phyloP scores from a whole-genome alignment of 2,113 vertebrate species.

The Amphilophus citrinellus region DNA sequence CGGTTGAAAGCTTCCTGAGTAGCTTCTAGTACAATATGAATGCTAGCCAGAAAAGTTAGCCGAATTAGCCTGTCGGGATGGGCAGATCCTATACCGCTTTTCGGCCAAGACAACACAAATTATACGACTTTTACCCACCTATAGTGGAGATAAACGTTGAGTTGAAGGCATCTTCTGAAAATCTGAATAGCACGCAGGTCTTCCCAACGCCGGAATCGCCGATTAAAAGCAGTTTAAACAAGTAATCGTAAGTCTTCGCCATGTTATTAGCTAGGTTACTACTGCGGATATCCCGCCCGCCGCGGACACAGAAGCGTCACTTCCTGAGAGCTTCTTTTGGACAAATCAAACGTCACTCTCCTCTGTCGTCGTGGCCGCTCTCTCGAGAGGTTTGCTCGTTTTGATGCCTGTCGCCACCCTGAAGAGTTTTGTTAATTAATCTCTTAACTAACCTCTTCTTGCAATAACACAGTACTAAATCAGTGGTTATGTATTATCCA shows the following conservation, averaged over 20 bases:
- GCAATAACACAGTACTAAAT: not conserved
- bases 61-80: conserved; percentile 73
- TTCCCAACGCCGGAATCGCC: conserved; percentile 98
- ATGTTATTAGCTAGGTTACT: conserved; percentile 81
- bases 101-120: not conserved
- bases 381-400: conserved; percentile 21
- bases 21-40: conserved; percentile 32
- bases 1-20: conserved; percentile 62
- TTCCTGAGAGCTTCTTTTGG: conserved; percentile 32
- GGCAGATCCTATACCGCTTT: conserved; percentile 56
- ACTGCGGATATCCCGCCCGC: conserved; percentile 84
- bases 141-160: conserved; percentile 98
- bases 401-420: not conserved
- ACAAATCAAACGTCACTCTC: conserved; percentile 52
- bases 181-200: conserved; percentile 96
- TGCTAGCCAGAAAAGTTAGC: conserved; percentile 70
- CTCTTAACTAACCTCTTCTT: not conserved
- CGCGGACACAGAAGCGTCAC: conserved; percentile 43
- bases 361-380: conserved; percentile 57
- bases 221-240: conserved; percentile 98
- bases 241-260: conserved; percentile 98
- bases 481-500: not conserved
- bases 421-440: not conserved
- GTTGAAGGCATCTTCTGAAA: conserved; percentile 98
- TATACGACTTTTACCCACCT: conserved; percentile 79